Evolutionary conservation across 2,888 invertebrate species (phyloP), one percentile per base, ranked within the genome.

Genomic region (Calameuta pallipes): DNA sequence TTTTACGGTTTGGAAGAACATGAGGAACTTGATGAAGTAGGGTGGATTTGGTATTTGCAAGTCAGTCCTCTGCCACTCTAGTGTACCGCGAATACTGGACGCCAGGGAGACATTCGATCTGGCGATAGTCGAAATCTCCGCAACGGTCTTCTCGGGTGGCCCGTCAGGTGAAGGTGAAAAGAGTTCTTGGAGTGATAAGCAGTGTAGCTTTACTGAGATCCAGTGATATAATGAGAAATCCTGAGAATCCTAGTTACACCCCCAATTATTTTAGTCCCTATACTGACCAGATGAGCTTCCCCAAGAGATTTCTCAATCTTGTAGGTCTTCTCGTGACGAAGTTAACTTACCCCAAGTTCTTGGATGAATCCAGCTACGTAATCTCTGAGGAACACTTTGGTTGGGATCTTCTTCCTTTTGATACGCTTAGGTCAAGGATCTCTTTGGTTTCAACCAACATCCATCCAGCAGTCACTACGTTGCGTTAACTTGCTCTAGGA

Each of bases 81-180:
- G 36, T 4, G 68, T 77, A 35, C 35, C 11, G 69, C 11, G 15
- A 37, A 35, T 77, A 30, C 6, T 74, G 13, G 69, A 69, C 30
- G 1, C 36, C 15, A 69, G 74, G 12, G 74, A 36, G 31, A 74
- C 34, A 34, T 88, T 85, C 73, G 88, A 89, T 79, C 76, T 88
- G 13, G 79, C 87, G 6, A 82, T 89, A 30, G 80, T 81, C n/a
- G 89, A 89, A 76, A 80, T 82, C 12, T 87, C 88, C 78, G 85
- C 84, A 74, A 81, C 84, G 3, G 88, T 37, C 85, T 86, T 37
- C 78, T 86, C 2, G 84, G 84, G 1, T 89, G 73, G 82, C 80
- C 0, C 76, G 85, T 77, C 85, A 83, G 71, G 83, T 85, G 56
- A 77, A 81, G 15, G 84, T 83, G 6, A 78, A 81, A 1, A 34